These are phyloP conservation scores for Macrostomum lignano DNA, from an alignment of 1,140 invertebrate genomes.

Conservation along the genomic window DNA sequence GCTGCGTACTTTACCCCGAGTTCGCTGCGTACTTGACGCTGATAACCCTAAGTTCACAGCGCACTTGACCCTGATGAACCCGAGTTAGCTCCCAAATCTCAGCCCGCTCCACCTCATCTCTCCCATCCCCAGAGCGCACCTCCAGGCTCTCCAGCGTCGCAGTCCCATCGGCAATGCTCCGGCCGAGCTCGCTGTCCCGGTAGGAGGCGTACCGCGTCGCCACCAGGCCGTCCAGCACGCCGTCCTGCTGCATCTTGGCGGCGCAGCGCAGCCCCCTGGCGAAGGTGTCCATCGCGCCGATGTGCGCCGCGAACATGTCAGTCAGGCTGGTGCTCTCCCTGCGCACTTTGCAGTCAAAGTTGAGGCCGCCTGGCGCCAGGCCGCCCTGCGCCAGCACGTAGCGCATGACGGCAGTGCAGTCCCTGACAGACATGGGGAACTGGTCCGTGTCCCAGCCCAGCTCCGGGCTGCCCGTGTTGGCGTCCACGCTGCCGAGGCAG, in stretches of 20 bases:
- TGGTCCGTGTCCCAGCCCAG: constrained; percentile 31
- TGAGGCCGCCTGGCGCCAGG: constrained; percentile 34
- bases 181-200: constrained; percentile 15
- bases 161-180: constrained; percentile 31
- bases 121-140: constrained; percentile 9
- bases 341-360: constrained; percentile 31
- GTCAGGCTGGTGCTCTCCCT: constrained; percentile 31
- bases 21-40: no score
- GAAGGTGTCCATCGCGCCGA: constrained; percentile 34
- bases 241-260: constrained; percentile 28
- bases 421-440: constrained; percentile 29
- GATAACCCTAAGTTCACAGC: no score
- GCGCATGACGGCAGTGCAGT: constrained; percentile 32
- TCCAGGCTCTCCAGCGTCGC: constrained; percentile 33
- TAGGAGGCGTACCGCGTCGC: constrained; percentile 10
- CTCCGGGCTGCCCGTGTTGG: constrained; percentile 30
- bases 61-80: no score
- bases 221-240: constrained; percentile 13
- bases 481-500: constrained; percentile 30
- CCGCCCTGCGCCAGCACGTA: constrained; percentile 29
- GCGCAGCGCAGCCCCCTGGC: constrained; percentile 32
- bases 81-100: no score
- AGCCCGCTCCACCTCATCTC: no score
- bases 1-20: no score
- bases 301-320: constrained; percentile 33